Evolutionary conservation across 1,140 invertebrate genomes (phyloP).

Genomic region (Octopus sinensis): DNA sequence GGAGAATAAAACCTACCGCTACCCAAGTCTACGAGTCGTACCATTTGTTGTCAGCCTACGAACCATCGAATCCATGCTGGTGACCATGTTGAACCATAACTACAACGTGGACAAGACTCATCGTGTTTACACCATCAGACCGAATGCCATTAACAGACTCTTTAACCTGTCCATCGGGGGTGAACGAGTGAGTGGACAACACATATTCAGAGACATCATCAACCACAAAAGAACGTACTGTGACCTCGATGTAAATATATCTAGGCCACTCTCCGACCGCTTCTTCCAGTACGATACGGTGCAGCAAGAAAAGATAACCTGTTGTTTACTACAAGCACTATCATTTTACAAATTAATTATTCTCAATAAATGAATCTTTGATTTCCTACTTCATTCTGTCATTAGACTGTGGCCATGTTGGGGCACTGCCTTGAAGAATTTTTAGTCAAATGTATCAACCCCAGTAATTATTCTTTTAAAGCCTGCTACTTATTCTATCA

Average conservation of each 20-base stretch:
- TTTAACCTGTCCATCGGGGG: constrained; percentile 30
- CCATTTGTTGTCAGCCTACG: constrained; percentile 25
- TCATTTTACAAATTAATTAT: constrained; percentile 32
- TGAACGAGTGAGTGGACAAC: constrained; percentile 32
- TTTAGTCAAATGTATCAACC: too few relatives aligned
- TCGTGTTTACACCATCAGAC: constrained; percentile 24
- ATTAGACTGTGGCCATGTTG: too few relatives aligned
- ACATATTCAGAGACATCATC: constrained; percentile 27
- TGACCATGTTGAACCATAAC: constrained; percentile 27
- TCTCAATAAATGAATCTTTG: constrained; percentile 10
- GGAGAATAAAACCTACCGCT: constrained; percentile 27
- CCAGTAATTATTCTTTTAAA: too few relatives aligned
- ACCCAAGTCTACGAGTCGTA: constrained; percentile 26
- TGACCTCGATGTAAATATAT: constrained; percentile 17
- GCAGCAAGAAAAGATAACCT: constrained; percentile 24
- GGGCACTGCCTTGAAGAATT: too few relatives aligned
- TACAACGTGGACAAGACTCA: constrained; percentile 15
- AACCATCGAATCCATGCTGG: constrained; percentile 31
- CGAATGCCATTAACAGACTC: constrained; percentile 22
- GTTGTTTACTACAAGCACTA: constrained; percentile 24
- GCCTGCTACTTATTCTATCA: too few relatives aligned
- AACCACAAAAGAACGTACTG: constrained; percentile 3
- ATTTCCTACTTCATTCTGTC: too few relatives aligned
- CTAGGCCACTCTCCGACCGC: not conserved
- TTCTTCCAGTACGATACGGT: constrained; percentile 18